These are phyloP conservation scores for Malthinus flaveolus DNA, from an alignment of 2,888 invertebrate genomes.

Conservation along the genomic window DNA sequence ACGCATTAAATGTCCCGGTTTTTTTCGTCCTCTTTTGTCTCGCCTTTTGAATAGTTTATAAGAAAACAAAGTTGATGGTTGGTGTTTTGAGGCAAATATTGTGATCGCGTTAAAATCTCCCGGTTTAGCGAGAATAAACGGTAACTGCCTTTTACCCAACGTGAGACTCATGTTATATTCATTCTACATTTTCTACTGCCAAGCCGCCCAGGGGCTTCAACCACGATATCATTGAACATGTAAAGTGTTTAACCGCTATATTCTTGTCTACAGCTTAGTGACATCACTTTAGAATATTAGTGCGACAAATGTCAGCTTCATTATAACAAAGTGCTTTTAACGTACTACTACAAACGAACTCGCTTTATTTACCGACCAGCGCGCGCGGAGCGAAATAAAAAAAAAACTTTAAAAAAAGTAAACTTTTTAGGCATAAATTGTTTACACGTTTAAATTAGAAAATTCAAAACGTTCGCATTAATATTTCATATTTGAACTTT, in stretches of 20 bases:
- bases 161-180: constrained; percentile 37
- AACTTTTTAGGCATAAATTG: too few species aligned
- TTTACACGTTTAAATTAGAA: too few species aligned
- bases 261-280: constrained; percentile 29
- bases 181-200: constrained; percentile 34
- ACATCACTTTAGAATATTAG: constrained; percentile 26
- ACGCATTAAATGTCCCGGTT: background rate
- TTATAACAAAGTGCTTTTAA: too few species aligned
- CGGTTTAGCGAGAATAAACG: constrained; percentile 32
- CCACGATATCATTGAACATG: constrained; percentile 34
- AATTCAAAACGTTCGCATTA: too few species aligned
- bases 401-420: too few species aligned
- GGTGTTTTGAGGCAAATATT: constrained; percentile 3
- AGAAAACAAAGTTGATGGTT: background rate
- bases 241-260: constrained; percentile 34
- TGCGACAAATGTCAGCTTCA: constrained; percentile 21
- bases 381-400: too few species aligned
- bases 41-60: background rate
- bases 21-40: background rate
- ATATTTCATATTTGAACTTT: too few species aligned
- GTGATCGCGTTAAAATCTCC: constrained; percentile 24
- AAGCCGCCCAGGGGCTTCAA: constrained; percentile 29
- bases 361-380: too few species aligned
- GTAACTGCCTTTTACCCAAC: constrained; percentile 34
- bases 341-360: too few species aligned